phyloP scores from a whole-genome alignment of 2,797 vertebrate species.

The Parotocinclus haroldoi region DNA sequence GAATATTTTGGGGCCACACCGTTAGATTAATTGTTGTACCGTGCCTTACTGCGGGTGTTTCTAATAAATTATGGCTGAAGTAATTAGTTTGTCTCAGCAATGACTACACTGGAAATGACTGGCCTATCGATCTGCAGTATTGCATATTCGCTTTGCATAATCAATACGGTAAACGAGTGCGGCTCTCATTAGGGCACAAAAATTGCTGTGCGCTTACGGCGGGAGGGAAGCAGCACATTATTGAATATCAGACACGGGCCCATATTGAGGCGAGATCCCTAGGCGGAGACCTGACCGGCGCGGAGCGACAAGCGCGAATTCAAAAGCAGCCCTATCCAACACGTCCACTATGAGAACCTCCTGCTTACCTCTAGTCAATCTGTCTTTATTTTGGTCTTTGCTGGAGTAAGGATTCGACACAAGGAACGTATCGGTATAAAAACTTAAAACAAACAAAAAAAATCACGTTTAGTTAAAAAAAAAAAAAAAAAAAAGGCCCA shows the following conservation, averaged over 20 bases:
- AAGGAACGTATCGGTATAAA: too few relatives aligned
- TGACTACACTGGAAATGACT: slow-evolving; percentile 58
- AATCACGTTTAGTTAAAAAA: too few relatives aligned
- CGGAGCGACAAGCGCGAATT: slow-evolving; percentile 15
- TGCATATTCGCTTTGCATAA: slow-evolving; percentile 76
- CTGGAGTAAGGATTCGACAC: too few relatives aligned
- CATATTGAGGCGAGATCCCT: slow-evolving; percentile 17
- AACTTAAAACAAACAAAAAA: too few relatives aligned
- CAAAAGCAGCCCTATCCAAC: background rate
- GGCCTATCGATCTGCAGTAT: slow-evolving; percentile 67
- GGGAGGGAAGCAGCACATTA: slow-evolving; percentile 17
- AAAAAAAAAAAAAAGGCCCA: too few relatives aligned
- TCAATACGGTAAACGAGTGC: slow-evolving; percentile 64
- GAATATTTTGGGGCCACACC: too few relatives aligned
- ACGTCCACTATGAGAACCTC: too few relatives aligned
- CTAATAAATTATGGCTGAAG: slow-evolving; percentile 54
- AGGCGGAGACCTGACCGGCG: slow-evolving; percentile 5
- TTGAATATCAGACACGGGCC: slow-evolving; percentile 22
- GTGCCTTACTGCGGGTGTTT: slow-evolving; percentile 28
- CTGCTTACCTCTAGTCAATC: too few relatives aligned
- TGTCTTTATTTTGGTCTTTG: too few relatives aligned
- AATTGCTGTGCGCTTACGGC: slow-evolving; percentile 41
- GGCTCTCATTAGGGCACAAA: slow-evolving; percentile 50
- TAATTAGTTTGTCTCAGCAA: slow-evolving; percentile 74
- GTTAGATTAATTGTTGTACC: slow-evolving; percentile 12